These are phyloP conservation scores for Indicator maculatus DNA, from an alignment of 2,113 vertebrate species.

Conservation along the genomic window DNA sequence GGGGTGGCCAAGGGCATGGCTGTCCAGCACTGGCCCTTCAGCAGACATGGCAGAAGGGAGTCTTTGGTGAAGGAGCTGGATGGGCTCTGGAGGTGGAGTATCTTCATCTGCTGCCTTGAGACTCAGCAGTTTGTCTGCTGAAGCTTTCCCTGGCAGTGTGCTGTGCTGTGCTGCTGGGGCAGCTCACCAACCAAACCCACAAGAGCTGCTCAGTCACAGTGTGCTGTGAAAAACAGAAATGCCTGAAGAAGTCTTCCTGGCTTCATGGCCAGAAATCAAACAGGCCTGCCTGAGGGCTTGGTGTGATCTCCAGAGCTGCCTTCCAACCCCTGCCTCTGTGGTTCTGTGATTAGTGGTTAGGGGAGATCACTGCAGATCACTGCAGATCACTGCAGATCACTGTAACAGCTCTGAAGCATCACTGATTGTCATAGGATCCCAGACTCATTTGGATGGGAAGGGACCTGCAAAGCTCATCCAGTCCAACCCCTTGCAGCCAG, in stretches of 20 bases:
- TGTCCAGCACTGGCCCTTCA: not conserved
- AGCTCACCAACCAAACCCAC: not conserved
- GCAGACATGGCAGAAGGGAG: not conserved
- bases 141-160: not conserved
- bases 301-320: too few species aligned
- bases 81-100: not conserved
- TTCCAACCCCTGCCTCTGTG: too few species aligned
- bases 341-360: not conserved
- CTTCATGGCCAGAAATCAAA: not conserved
- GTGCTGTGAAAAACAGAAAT: not conserved
- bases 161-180: not conserved
- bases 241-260: not conserved
- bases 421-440: too few species aligned
- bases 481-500: too few species aligned
- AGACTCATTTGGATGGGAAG: too few species aligned
- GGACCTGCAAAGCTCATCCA: too few species aligned
- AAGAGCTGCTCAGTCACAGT: not conserved
- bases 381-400: not conserved
- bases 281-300: not conserved
- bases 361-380: not conserved
- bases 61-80: not conserved
- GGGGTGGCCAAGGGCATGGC: fast-evolving
- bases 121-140: not conserved
- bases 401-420: not conserved
- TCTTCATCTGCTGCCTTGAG: not conserved